Conservation (phyloP, 2,797 vertebrate genomes). For the Nothura maculosa region DNA sequence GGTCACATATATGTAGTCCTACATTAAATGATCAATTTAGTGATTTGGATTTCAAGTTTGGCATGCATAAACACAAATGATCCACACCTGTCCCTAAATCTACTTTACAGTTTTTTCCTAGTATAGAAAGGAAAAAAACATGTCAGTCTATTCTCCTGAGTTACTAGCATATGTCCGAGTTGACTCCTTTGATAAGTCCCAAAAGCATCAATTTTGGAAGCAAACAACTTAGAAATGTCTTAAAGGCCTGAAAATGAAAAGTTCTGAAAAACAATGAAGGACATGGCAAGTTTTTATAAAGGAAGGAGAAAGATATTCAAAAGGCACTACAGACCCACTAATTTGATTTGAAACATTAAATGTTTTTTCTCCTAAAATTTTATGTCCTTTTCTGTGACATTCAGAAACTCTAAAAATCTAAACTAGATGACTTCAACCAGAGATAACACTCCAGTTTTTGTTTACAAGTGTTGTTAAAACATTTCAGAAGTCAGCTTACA, state of each 20-base stretch:
- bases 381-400: background rate
- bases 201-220: background rate
- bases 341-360: no score
- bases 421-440: background rate
- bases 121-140: background rate
- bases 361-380: no score
- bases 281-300: no score
- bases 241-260: background rate
- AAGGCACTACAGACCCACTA: no score
- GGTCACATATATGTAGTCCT: background rate
- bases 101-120: background rate
- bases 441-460: background rate
- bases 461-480: background rate
- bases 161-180: background rate
- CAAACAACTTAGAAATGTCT: background rate
- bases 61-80: background rate
- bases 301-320: no score
- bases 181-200: background rate
- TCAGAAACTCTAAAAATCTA: background rate
- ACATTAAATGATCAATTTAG: background rate
- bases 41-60: background rate
- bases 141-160: background rate
- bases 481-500: background rate
- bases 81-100: background rate
- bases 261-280: rapidly evolving